Percentiles rank a stretch among this genome's conserved stretches.
phyloP scores from a whole-genome alignment of 2,888 invertebrate species.

The Phalera bucephala region DNA sequence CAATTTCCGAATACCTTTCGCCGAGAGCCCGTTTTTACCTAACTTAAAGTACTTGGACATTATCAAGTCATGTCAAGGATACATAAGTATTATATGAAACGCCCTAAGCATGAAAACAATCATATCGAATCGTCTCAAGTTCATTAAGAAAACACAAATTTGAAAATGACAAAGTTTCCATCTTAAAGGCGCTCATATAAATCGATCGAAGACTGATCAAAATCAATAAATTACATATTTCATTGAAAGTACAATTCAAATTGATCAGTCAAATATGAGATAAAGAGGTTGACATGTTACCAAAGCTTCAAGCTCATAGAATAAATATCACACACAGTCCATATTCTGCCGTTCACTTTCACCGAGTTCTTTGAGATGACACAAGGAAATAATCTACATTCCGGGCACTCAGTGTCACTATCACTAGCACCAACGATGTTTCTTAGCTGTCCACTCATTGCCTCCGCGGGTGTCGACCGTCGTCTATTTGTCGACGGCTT shows the following conservation, averaged over 20 bases:
- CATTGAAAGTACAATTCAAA: constrained; percentile 9
- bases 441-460: constrained; percentile 29
- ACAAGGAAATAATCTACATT: constrained; percentile 8
- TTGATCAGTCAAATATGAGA: constrained; percentile 6
- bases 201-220: constrained; percentile 11
- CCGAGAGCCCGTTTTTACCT: constrained; percentile 13
- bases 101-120: neutral
- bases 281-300: constrained; percentile 19
- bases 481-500: constrained; percentile 64
- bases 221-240: constrained; percentile 15
- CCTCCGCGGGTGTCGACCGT: constrained; percentile 14
- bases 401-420: constrained; percentile 21
- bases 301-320: constrained; percentile 27
- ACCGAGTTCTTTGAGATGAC: neutral
- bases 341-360: constrained; percentile 17
- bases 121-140: neutral
- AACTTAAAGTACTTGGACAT: constrained; percentile 9
- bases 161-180: neutral
- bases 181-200: neutral
- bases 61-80: constrained; percentile 7
- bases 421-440: constrained; percentile 41
- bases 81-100: constrained; percentile 5
- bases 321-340: constrained; percentile 36
- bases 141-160: neutral
- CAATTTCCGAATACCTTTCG: constrained; percentile 7